Evolutionary conservation across 2,888 invertebrate genomes (phyloP).

Genomic region (Ypsolopha sequella): DNA sequence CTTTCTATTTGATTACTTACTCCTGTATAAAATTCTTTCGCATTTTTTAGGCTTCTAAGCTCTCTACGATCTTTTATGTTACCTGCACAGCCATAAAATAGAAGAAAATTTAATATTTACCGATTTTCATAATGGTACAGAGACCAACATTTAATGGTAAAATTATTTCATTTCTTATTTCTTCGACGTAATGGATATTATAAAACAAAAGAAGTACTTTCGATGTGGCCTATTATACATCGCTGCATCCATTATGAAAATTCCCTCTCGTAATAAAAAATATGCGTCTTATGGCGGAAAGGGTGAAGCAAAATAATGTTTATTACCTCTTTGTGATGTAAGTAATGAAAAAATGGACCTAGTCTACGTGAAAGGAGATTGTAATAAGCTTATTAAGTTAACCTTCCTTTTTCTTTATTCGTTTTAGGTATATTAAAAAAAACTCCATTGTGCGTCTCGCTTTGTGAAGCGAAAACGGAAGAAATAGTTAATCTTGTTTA

Average conservation of each 20-base stretch:
- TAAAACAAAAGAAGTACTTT: too few relatives aligned
- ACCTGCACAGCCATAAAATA: too few relatives aligned
- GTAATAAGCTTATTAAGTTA: constrained; percentile 52
- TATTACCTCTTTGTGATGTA: constrained; percentile 41
- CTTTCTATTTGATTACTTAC: too few relatives aligned
- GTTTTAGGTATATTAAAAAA: background rate
- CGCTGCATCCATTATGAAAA: constrained; percentile 22
- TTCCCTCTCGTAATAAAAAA: constrained; percentile 28
- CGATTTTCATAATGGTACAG: too few relatives aligned
- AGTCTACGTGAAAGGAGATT: constrained; percentile 39
- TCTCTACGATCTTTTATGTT: too few relatives aligned
- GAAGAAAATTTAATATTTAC: too few relatives aligned
- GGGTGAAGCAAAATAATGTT: constrained; percentile 24
- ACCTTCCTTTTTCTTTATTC: constrained; percentile 25
- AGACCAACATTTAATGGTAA: too few relatives aligned
- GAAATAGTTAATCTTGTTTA: background rate
- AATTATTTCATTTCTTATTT: too few relatives aligned
- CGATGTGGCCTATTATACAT: too few relatives aligned
- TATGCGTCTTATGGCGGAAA: constrained; percentile 34
- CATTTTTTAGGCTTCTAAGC: too few relatives aligned
- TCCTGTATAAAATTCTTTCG: too few relatives aligned
- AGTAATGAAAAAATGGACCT: constrained; percentile 50
- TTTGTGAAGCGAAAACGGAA: background rate
- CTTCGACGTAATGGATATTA: too few relatives aligned
- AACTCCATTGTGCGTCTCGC: background rate